Evolutionary conservation across 2,888 invertebrate genomes (phyloP), one percentile per base, ranked within the genome.

Genomic region (Brassicogethes aeneus): DNA sequence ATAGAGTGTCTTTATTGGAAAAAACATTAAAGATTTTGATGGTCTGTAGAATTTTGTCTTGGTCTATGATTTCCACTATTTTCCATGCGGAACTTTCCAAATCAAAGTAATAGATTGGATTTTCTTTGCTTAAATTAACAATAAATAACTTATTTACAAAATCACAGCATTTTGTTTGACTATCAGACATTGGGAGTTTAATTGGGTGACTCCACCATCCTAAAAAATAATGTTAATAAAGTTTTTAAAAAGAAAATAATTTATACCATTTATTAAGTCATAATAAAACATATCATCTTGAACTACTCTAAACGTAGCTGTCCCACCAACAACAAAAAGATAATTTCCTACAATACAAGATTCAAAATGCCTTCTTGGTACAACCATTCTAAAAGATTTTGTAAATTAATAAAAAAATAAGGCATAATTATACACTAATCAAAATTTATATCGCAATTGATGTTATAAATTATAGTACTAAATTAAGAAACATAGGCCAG

Each of bases 281-380:
- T 65, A 67, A 50, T 54, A 61, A 41, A 61, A 54, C 52, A 66
- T 55, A 42, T 63, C 62, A 29, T 62, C 57, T 46, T 63, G 60
- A 13, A 57, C 48, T n/a, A 65, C 50, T 45, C 68, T 48, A 44
- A 53, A 62, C 16, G 46, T 49, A 10, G 62, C 64, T 8, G 60
- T 62, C 3, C 65, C 64, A 36, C 65, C 66, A 30, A 65, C 49
- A 17, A 67, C 57, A 45, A 56, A 67, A 17, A 68, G 45, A 41
- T 53, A 55, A 41, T 58, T 48, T n/a, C 56, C 60, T 29, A 59
- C 51, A 34, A 65, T 50, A 40, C 61, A 61, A 2, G 60, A 50
- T 47, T 62, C 55, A 47, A 68, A 68, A 55, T 68, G 65, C 32
- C 68, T 52, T 37, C 66, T 53, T n/a, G 50, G 53, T 34, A 50